Evolutionary conservation across 2,113 vertebrate species (phyloP).

Genomic region (Callionymus lyra): DNA sequence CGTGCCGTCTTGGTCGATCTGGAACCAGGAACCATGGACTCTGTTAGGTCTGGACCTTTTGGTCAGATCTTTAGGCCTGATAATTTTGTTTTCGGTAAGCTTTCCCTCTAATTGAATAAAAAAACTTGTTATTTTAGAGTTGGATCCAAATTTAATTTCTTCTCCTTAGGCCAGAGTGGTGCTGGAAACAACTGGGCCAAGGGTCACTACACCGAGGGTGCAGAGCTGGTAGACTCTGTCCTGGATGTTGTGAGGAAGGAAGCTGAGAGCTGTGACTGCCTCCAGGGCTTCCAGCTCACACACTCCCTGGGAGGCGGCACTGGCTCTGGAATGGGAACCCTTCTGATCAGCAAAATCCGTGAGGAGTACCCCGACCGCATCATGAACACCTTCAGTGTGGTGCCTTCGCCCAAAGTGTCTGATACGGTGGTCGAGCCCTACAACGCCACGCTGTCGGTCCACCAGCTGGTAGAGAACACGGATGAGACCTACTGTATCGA

Average conservation of each 20-base stretch:
- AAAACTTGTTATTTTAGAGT: too few species aligned
- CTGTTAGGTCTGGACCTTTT: too few species aligned
- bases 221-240: slow-evolving; percentile 73
- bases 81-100: too few species aligned
- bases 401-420: slow-evolving; percentile 74
- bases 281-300: slow-evolving; percentile 76
- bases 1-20: too few species aligned
- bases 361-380: slow-evolving; percentile 76
- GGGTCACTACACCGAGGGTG: slow-evolving; percentile 74
- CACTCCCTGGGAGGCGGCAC: slow-evolving; percentile 74
- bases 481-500: slow-evolving; percentile 76
- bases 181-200: slow-evolving; percentile 78
- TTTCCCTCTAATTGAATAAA: too few species aligned
- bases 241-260: slow-evolving; percentile 74
- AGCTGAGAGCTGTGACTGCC: slow-evolving; percentile 72
- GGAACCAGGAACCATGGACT: too few species aligned
- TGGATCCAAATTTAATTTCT: too few species aligned
- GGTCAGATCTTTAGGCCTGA: too few species aligned
- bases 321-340: slow-evolving; percentile 72
- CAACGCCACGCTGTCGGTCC: slow-evolving; percentile 72
- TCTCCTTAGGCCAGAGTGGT: slow-evolving; percentile 69
- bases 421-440: slow-evolving; percentile 76
- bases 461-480: slow-evolving; percentile 76
- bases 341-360: slow-evolving; percentile 74
- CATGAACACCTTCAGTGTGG: slow-evolving; percentile 77